Evolutionary conservation across 2,888 invertebrate species (phyloP), one percentile per base, ranked within the genome.

Genomic region (Abscondita cerata): DNA sequence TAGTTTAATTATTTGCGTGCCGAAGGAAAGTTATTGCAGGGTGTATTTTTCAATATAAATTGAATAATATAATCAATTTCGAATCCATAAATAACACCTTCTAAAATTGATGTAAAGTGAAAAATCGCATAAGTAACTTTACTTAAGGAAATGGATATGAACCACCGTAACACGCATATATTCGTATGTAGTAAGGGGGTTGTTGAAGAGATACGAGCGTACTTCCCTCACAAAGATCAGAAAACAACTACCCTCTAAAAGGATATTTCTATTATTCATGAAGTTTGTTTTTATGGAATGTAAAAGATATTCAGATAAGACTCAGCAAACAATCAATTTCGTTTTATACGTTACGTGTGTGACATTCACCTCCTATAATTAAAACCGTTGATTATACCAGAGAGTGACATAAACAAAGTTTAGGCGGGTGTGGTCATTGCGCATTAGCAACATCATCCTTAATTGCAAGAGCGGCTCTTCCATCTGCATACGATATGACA

Each of bases 401-500:
- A 40, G 65, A 59, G 66, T 62, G 64, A 62, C 61, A 66, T 64
- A 64, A 64, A 64, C 55, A 65, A 65, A 65, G 52, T 65, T 62
- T 33, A 53, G 56, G 40, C 53, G 66, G 68, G 65, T 66, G 67
- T 65, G 68, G 65, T 59, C 64, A 65, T 63, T 62, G 63, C 63
- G 62, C 65, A 70, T 64, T 65, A 70, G 65, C 68, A 65, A 68
- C 66, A 66, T 72, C 72, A 65, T 72, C 72, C 71, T 74, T 76
- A 75, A 76, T 76, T 76, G 73, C 70, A 62, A 71, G 64, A 69
- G 66, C 59, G 69, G 62, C 67, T 70, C 70, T 68, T 68, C 72
- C 73, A 76, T 76, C 75, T 76, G 73, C 76, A 76, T 76, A 75
- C 71, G 69, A 74, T 73, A 73, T 73, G 76, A 73, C 73, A 73